These are phyloP conservation scores for Xestoiulus laeticollis DNA, from an alignment of 2,888 invertebrate genomes.

Conservation along the genomic window DNA sequence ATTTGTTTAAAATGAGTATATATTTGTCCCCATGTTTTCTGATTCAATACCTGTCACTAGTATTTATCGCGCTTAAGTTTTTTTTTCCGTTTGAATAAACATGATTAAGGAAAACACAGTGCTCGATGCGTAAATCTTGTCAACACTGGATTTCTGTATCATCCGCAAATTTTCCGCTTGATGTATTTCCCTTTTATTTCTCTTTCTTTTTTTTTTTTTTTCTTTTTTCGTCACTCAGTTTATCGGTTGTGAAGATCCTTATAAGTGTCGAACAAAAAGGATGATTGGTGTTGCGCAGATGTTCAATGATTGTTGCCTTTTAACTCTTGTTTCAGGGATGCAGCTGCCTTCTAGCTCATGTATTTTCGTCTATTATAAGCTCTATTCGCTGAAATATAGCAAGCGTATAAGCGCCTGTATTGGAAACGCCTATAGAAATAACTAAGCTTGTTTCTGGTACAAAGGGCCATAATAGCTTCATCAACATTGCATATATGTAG, in stretches of 20 bases:
- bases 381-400: neutral
- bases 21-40: neutral
- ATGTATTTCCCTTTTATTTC: slow-evolving; percentile 15
- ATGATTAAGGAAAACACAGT: slow-evolving; percentile 37
- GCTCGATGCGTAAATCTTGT: slow-evolving; percentile 17
- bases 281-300: slow-evolving; percentile 37
- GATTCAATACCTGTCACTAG: slow-evolving; percentile 9
- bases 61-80: slow-evolving; percentile 32
- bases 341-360: slow-evolving; percentile 18
- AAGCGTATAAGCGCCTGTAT: neutral
- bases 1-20: neutral
- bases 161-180: slow-evolving; percentile 28
- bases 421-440: neutral
- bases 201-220: neutral
- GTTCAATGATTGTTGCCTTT: slow-evolving; percentile 37
- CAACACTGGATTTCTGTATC: slow-evolving; percentile 37
- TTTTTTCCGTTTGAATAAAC: slow-evolving; percentile 24
- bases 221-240: neutral
- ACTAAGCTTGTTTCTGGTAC: slow-evolving; percentile 28
- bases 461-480: slow-evolving; percentile 25
- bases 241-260: slow-evolving; percentile 34
- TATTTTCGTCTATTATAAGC: slow-evolving; percentile 28
- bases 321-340: slow-evolving; percentile 34
- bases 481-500: slow-evolving; percentile 14
- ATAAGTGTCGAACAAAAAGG: slow-evolving; percentile 37